phyloP scores from a whole-genome alignment of 2,113 vertebrate genomes.

The Herpetotheres cachinnans region DNA sequence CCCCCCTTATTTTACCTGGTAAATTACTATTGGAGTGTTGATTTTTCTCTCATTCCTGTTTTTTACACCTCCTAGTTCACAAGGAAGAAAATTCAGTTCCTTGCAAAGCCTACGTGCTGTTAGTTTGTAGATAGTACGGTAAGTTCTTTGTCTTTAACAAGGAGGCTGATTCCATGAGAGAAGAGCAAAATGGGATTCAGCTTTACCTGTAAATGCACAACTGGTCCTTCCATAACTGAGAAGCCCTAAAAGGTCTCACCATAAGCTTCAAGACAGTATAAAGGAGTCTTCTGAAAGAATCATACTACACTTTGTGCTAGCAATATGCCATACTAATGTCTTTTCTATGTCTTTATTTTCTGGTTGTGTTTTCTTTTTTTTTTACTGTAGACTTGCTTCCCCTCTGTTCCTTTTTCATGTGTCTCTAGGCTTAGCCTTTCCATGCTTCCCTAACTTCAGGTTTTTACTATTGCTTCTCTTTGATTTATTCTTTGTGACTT shows the following conservation, averaged over 20 bases:
- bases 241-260: not conserved
- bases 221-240: not conserved
- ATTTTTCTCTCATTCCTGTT: not conserved
- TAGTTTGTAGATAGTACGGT: not conserved
- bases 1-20: fast-evolving
- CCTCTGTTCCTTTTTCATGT: not conserved
- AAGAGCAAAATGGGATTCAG: not conserved
- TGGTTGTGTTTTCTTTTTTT: not conserved
- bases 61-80: not conserved
- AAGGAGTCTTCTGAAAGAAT: not conserved
- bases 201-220: not conserved
- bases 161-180: not conserved
- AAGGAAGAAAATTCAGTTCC: not conserved
- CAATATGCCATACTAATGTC: not conserved
- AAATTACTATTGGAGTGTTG: not conserved
- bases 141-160: not conserved
- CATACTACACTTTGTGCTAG: not conserved
- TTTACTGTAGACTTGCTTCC: not conserved
- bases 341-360: not conserved
- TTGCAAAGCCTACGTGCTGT: not conserved
- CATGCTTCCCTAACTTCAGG: not conserved
- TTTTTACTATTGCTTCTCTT: constrained; percentile 25
- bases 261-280: not conserved
- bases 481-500: constrained; percentile 63
- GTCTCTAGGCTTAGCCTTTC: constrained; percentile 35